Conservation (phyloP, 2,113 vertebrate species). For the Jacana jacana region DNA sequence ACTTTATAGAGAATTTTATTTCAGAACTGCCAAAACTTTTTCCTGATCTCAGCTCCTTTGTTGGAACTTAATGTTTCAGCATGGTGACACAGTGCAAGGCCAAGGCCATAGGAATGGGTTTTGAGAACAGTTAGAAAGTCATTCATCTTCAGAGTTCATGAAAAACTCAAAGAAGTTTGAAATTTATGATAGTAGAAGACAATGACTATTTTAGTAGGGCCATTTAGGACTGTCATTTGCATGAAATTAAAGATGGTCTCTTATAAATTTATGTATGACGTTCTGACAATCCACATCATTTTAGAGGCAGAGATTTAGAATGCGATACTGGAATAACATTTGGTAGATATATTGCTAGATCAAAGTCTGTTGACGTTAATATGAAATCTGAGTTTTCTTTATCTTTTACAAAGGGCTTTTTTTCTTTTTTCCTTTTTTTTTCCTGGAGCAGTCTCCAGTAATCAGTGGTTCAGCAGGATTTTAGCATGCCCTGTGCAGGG, state of each 20-base stretch:
- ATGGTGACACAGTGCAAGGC: neutral
- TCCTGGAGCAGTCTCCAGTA: neutral
- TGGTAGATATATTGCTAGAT: conserved; percentile 31
- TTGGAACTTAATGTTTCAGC: neutral
- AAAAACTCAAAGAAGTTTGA: neutral
- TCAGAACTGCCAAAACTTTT: neutral
- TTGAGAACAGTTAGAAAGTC: neutral
- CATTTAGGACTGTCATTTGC: conserved; percentile 56
- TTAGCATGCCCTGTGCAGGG: neutral
- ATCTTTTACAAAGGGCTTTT: neutral
- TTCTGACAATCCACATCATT: conserved; percentile 25
- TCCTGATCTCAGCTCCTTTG: neutral
- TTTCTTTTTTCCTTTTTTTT: neutral
- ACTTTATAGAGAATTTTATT: neutral
- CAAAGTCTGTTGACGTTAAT: conserved; percentile 42
- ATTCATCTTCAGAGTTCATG: neutral
- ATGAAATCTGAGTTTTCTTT: conserved; percentile 36
- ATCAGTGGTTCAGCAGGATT: neutral
- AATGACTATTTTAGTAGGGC: conserved; percentile 16
- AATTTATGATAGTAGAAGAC: conserved; percentile 26
- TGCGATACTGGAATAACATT: conserved; percentile 38
- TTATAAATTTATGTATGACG: conserved; percentile 58
- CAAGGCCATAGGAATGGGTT: neutral
- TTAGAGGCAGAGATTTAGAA: conserved; percentile 26
- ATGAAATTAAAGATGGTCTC: conserved; percentile 51